Evolutionary conservation across 1,140 invertebrate genomes (phyloP).

Genomic region (Thaumetopoea pityocampa): DNA sequence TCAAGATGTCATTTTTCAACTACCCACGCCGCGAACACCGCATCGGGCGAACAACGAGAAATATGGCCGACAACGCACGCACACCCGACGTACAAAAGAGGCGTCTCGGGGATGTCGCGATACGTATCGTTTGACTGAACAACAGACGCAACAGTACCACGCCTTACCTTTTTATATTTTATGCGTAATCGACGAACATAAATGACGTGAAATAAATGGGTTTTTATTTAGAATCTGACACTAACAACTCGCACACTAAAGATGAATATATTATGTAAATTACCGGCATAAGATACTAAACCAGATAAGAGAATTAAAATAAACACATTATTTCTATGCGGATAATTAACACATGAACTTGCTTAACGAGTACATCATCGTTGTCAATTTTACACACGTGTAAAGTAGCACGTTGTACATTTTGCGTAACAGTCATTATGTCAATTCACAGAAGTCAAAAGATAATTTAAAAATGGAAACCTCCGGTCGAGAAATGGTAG

Average conservation of each 20-base stretch:
- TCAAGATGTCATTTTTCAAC: conserved; percentile 76
- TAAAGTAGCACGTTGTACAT: conserved; percentile 36
- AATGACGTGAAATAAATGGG: conserved; percentile 19
- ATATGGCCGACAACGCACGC: conserved; percentile 69
- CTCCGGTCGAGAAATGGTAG: conserved; percentile 51
- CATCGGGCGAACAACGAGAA: conserved; percentile 52
- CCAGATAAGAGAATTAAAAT: conserved; percentile 3
- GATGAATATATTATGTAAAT: conserved; percentile 13
- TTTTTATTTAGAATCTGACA: conserved; percentile 13
- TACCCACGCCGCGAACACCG: conserved; percentile 64
- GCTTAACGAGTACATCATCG: conserved; percentile 12
- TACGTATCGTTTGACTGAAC: conserved; percentile 54
- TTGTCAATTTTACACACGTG: conserved; percentile 30
- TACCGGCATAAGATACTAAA: conserved; percentile 1
- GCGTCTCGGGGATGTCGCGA: conserved; percentile 56
- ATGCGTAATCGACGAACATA: conserved; percentile 31
- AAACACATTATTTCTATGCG: conserved; percentile 1
- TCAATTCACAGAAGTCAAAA: conserved; percentile 61
- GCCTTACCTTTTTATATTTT: conserved; percentile 43
- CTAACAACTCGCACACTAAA: conserved; percentile 6
- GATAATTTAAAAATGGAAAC: conserved; percentile 58
- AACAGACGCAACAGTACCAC: conserved; percentile 46
- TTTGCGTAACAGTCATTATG: conserved; percentile 53
- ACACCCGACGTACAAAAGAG: conserved; percentile 52
- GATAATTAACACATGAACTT: conserved; percentile 7